A percentile compares a stretch with the other conserved stretches of the same genome.
These are phyloP conservation scores for Isaurus tuberculatus DNA, from an alignment of 92 coral and sea anemone genomes.

Conservation along the genomic window DNA sequence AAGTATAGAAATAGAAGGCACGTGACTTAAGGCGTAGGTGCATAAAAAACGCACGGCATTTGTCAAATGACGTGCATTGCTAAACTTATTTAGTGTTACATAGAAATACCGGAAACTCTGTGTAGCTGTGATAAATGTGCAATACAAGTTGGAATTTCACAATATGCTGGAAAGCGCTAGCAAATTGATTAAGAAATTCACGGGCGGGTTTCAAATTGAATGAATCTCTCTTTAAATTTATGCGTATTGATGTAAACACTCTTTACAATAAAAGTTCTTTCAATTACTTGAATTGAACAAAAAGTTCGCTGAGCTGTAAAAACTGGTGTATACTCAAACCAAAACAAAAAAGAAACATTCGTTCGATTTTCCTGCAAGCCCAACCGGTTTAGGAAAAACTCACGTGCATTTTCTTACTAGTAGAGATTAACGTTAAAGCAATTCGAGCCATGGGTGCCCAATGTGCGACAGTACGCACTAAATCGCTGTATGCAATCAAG, in stretches of 20 bases:
- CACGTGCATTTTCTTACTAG: not conserved
- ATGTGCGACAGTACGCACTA: conserved; percentile 24
- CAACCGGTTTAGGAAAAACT: not conserved
- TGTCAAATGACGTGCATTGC: conserved; percentile 34
- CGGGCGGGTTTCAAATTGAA: conserved; percentile 21
- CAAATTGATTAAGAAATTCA: not conserved
- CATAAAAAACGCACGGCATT: conserved; percentile 71
- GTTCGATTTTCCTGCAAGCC: not conserved
- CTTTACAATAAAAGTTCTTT: conserved; percentile 58
- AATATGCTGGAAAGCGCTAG: not conserved
- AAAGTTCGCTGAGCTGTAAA: conserved; percentile 63
- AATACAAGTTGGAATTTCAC: conserved; percentile 22
- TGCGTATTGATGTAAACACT: conserved; percentile 66
- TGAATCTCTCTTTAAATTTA: conserved; percentile 46
- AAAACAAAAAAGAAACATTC: conserved; percentile 8
- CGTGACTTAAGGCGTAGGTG: conserved; percentile 79
- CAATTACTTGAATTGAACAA: conserved; percentile 65
- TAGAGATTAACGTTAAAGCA: conserved; percentile 16
- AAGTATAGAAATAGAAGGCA: conserved; percentile 52
- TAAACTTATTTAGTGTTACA: conserved; percentile 50
- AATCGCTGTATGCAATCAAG: conserved; percentile 37
- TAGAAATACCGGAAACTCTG: conserved; percentile 78
- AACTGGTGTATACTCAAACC: conserved; percentile 9
- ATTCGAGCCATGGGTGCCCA: conserved; percentile 12
- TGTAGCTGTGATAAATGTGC: conserved; percentile 44